These are phyloP conservation scores for Pristionchus fissidentatus DNA, from an alignment of 2,888 invertebrate species.

Conservation along the genomic window DNA sequence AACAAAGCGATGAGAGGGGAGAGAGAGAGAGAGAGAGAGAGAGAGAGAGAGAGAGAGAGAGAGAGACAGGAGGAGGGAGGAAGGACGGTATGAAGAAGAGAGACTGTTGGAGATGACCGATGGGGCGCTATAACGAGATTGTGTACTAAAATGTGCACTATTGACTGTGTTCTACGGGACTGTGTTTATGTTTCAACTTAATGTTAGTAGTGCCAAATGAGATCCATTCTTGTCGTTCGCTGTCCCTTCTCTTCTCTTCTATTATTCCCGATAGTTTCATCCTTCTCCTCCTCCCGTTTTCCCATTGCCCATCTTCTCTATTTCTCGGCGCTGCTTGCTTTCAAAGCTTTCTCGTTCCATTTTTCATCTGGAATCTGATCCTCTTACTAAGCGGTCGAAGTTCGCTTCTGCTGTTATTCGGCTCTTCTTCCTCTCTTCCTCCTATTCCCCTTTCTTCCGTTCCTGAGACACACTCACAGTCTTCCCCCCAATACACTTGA, in stretches of 20 bases:
- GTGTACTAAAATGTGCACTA: no score
- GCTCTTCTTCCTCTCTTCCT: not conserved
- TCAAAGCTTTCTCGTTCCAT: not conserved
- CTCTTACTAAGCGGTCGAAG: not conserved
- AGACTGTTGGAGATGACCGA: not conserved
- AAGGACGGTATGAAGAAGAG: not conserved
- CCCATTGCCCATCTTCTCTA: not conserved
- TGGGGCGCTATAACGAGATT: no score
- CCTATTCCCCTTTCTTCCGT: not conserved
- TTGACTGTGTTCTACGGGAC: no score
- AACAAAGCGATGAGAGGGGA: not conserved
- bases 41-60: not conserved
- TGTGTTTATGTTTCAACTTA: no score
- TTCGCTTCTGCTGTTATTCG: not conserved
- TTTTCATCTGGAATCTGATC: not conserved
- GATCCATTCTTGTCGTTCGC: not conserved
- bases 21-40: conserved; percentile 1
- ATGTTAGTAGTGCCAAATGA: no score
- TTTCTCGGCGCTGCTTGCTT: not conserved
- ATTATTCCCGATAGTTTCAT: not conserved
- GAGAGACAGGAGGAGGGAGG: not conserved
- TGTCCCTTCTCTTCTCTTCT: not conserved
- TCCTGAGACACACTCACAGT: not conserved
- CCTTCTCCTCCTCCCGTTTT: not conserved
- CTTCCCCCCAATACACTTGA: conserved; percentile 5